Conservation (phyloP, 64 coral and sea anemone genomes). For the Catalaphyllia jardinei region DNA sequence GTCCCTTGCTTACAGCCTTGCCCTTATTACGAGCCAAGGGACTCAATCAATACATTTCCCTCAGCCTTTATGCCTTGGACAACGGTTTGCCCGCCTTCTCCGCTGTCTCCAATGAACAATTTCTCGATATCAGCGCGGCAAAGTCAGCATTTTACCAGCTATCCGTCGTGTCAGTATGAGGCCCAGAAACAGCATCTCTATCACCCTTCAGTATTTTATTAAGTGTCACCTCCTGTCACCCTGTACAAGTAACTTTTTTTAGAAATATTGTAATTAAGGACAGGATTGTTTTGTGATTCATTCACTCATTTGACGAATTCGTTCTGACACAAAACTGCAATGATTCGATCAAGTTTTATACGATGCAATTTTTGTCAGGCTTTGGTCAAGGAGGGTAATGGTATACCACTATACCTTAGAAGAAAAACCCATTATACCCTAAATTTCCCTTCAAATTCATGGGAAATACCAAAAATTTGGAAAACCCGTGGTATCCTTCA, state of each 20-base stretch:
- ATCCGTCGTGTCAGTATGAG: constrained; percentile 32
- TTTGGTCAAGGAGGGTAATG: too few relatives aligned
- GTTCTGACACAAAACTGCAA: too few relatives aligned
- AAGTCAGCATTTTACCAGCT: constrained; percentile 3
- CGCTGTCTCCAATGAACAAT: background rate
- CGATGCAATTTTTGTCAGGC: too few relatives aligned
- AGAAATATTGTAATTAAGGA: background rate
- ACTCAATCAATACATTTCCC: constrained; percentile 12
- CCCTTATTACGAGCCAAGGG: constrained; percentile 36
- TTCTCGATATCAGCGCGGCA: constrained; percentile 3
- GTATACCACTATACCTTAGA: too few relatives aligned
- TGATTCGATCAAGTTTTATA: too few relatives aligned
- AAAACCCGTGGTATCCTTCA: too few relatives aligned
- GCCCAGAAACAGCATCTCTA: background rate
- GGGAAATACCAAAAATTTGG: too few relatives aligned
- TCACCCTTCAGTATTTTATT: constrained; percentile 25
- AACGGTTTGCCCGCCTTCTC: background rate
- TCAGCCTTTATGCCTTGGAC: constrained; percentile 33
- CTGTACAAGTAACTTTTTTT: background rate
- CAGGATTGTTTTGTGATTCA: background rate
- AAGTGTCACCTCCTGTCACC: background rate
- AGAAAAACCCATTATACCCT: too few relatives aligned
- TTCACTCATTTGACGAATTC: background rate
- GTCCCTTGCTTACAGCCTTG: constrained; percentile 33
- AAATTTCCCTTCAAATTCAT: too few relatives aligned